Percentiles rank a stretch among this genome's conserved stretches.
Evolutionary conservation across 2,797 vertebrate genomes (phyloP).

Genomic region (Mergus octosetaceus): DNA sequence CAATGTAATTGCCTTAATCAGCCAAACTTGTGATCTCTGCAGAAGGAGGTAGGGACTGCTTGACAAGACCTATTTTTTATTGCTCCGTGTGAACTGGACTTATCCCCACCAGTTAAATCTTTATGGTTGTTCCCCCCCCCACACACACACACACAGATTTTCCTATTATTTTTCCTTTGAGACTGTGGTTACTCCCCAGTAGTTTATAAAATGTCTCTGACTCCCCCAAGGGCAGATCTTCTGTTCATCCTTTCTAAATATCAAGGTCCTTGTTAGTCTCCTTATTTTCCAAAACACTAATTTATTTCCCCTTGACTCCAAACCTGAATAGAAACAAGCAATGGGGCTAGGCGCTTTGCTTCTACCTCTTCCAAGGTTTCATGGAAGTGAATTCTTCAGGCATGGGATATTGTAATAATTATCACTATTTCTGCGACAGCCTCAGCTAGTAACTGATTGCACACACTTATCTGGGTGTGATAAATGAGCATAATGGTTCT

Average conservation of each 20-base stretch:
- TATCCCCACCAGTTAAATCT: background rate
- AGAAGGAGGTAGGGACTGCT: background rate
- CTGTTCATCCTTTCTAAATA: background rate
- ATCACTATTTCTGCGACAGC: background rate
- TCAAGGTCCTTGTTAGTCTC: background rate
- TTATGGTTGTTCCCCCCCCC: too few species aligned
- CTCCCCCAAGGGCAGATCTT: background rate
- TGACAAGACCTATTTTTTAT: background rate
- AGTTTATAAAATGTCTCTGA: background rate
- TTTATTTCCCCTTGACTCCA: background rate
- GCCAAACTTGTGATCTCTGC: background rate
- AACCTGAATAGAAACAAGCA: background rate
- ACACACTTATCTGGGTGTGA: background rate
- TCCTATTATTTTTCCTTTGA: background rate
- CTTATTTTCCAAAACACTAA: background rate
- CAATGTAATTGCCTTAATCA: background rate
- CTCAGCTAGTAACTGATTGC: background rate
- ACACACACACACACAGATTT: accelerated
- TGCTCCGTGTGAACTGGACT: background rate
- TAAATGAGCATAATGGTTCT: background rate
- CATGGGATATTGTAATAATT: background rate
- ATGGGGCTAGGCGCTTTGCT: accelerated
- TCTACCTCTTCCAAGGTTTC: background rate
- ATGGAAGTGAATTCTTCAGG: background rate
- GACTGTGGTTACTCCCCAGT: background rate